Evolutionary conservation across 2,113 vertebrate species (phyloP).

Genomic region (Bambusicola thoracicus): DNA sequence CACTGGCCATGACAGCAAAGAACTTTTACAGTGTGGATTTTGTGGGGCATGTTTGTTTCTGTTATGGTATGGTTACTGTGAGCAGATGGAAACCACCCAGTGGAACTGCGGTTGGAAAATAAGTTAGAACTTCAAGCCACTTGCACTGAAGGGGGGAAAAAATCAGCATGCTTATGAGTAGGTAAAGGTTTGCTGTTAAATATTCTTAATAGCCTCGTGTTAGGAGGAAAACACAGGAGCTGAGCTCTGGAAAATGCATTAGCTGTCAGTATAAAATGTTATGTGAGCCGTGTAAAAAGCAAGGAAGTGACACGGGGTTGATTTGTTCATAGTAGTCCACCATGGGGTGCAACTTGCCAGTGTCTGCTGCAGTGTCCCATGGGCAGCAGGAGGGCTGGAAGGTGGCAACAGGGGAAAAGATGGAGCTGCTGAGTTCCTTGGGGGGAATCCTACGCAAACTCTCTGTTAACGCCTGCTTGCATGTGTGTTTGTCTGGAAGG

Average conservation of each 20-base stretch:
- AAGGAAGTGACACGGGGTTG: not conserved
- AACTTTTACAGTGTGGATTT: not conserved
- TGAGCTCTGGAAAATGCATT: not conserved
- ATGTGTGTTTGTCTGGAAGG: not conserved
- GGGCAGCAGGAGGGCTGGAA: not conserved
- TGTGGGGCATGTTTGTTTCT: not conserved
- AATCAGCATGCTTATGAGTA: not conserved
- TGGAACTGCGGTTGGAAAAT: not conserved
- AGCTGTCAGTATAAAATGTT: not conserved
- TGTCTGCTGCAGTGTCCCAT: rapidly evolving
- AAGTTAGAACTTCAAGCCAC: not conserved
- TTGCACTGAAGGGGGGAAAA: not conserved
- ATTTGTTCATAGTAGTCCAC: not conserved
- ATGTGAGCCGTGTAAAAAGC: not conserved
- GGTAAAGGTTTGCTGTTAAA: not conserved
- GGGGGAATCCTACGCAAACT: not conserved
- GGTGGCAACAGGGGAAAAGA: not conserved
- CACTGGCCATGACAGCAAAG: not conserved
- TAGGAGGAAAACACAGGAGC: not conserved
- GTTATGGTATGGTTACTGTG: not conserved
- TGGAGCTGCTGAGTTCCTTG: not conserved
- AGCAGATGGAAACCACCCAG: not conserved
- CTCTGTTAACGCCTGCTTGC: not conserved
- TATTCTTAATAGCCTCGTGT: not conserved
- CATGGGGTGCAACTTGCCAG: rapidly evolving